These are phyloP conservation scores for Epinotia nisella DNA, from an alignment of 2,888 invertebrate species.

Conservation along the genomic window DNA sequence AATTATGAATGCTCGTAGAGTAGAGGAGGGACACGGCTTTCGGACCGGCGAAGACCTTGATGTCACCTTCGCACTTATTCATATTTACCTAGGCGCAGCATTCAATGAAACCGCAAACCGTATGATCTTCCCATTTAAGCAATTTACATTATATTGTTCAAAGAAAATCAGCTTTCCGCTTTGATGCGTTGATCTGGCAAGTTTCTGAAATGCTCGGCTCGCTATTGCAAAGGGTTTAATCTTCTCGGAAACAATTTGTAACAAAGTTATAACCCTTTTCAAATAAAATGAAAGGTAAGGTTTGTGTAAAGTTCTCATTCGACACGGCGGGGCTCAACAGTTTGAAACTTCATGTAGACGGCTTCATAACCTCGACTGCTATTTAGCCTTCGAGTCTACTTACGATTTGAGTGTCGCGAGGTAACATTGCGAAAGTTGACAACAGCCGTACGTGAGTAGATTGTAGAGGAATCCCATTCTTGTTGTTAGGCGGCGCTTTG, in stretches of 20 bases:
- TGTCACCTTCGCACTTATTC: constrained; percentile 63
- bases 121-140: constrained; percentile 20
- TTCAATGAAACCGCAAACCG: constrained; percentile 27
- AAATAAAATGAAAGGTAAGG: constrained; percentile 41
- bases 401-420: constrained; percentile 75
- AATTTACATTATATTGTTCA: constrained; percentile 26
- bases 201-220: constrained; percentile 24
- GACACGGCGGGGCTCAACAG: constrained; percentile 32
- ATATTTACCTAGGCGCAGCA: constrained; percentile 48
- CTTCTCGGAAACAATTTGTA: constrained; percentile 41
- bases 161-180: constrained; percentile 34
- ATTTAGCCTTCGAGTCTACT: constrained; percentile 77
- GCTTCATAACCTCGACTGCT: constrained; percentile 61
- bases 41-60: constrained; percentile 66
- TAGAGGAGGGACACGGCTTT: constrained; percentile 54
- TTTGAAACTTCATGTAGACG: constrained; percentile 58
- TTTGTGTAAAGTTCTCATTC: constrained; percentile 37
- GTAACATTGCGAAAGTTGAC: constrained; percentile 83
- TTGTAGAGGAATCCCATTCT: constrained; percentile 71
- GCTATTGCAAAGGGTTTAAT: constrained; percentile 32
- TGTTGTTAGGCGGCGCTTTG: constrained; percentile 64
- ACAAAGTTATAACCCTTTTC: constrained; percentile 41
- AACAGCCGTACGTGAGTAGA: constrained; percentile 75
- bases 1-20: constrained; percentile 63
- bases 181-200: constrained; percentile 35